Evolutionary conservation across 1,140 invertebrate genomes (phyloP), one percentile per base, ranked within the genome.

Genomic region (Orussus abietinus): DNA sequence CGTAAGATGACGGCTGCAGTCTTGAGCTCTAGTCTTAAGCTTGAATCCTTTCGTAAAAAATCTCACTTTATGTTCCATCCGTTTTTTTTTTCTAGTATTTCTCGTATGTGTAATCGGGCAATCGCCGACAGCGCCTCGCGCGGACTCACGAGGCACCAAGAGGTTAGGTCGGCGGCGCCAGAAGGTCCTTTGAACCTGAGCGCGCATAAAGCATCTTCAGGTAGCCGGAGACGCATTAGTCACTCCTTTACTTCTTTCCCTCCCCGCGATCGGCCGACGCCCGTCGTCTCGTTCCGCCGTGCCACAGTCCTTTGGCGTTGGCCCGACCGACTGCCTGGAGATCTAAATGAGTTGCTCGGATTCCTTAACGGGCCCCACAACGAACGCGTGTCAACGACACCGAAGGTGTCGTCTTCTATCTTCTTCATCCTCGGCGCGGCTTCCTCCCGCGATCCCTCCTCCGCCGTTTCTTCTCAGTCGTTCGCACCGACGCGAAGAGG

Each of bases 141-240:
- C n/a, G n/a, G n/a, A n/a, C n/a, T n/a, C n/a, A n/a, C n/a, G 49
- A 56, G 49, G 53, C 44, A 47, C 46, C 34, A 47, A 48, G 53
- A 56, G 38, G 53, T 53, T 53, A 43, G 38, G 52, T 45, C 38
- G 40, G 58, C 67, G 71, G 71, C 71, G 71, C 71, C 71, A 74
- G 59, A 51, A 41, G 57, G 57, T 68, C 59, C 71, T 74, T 74
- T 74, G 71, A 74, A 57, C 65, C 55, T 62, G 29, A 45, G 59
- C 69, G 69, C 69, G 38, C 44, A 41, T 45, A 47, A 52, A 53
- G 47, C 45, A 69, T 67, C 59, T 72, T 72, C 69, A 74, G 71
- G 71, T 72, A 74, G 71, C 69, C 62, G 62, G 65, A 74, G 69
- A 74, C 69, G 62, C 69, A 74, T 74, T 74, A 74, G 69, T 74